These are phyloP conservation scores for Lamellibrachia satsuma DNA, from an alignment of 2,888 invertebrate genomes.

Conservation along the genomic window DNA sequence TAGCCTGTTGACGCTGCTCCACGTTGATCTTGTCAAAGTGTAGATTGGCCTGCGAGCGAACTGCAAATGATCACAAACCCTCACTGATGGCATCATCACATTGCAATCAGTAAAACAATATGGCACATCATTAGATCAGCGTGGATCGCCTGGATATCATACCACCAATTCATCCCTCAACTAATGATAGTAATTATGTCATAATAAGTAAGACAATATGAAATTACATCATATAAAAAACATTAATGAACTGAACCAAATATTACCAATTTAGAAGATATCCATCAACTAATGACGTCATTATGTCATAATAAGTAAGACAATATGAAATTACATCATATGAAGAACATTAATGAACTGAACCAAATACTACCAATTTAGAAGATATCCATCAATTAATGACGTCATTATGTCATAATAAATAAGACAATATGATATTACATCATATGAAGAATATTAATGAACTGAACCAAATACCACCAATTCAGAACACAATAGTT, in stretches of 20 bases:
- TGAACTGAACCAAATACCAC: neutral
- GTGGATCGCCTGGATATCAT: neutral
- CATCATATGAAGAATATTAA: neutral
- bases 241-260: neutral
- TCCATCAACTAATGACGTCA: neutral
- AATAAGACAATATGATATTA: neutral
- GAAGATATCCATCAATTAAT: too few relatives aligned
- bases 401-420: neutral
- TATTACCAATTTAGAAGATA: neutral
- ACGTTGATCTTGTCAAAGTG: slow-evolving; percentile 79
- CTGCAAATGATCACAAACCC: slow-evolving; percentile 33
- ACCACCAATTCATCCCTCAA: neutral
- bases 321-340: neutral
- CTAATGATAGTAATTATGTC: neutral
- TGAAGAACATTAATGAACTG: neutral
- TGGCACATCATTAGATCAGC: neutral
- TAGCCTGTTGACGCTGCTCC: slow-evolving; percentile 80
- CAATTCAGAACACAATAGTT: neutral
- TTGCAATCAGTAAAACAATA: slow-evolving; percentile 4
- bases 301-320: neutral
- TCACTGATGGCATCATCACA: neutral
- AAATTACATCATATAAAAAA: neutral
- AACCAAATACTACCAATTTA: neutral
- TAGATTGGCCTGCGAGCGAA: slow-evolving; percentile 62
- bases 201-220: neutral